Evolutionary conservation across 2,888 invertebrate genomes (phyloP), one percentile per base, ranked within the genome.

Genomic region (Clepsis dumicolana): DNA sequence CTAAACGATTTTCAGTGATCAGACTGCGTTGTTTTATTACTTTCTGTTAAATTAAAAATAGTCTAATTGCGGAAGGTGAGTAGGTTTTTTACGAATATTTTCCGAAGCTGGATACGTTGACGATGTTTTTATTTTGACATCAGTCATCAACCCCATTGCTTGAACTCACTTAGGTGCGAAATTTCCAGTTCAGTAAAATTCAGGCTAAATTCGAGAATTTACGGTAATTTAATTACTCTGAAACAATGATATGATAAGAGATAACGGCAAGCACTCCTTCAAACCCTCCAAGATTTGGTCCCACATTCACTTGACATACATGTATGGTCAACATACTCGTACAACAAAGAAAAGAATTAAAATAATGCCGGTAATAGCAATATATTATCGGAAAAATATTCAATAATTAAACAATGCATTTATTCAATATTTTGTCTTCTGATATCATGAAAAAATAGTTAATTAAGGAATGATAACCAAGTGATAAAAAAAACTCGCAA

Each of bases 201-300:
- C n/a, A n/a, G 29, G 29, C 29, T 8, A 29, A 29, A 29, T 29
- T 4, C 5, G 7, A 4, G 14, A 35, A 35, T 14, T n/a, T n/a
- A n/a, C n/a, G n/a, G n/a, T n/a, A n/a, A n/a, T n/a, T n/a, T 29
- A 7, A 29, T 29, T 29, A 29, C 29, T 29, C 29, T 7, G 29
- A 29, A 44, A 14, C 44, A 48, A 48, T 48, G 48, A 21, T 48
- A 48, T 21, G 10, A 48, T 48, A 21, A 48, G 48, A 48, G 12
- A 21, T 48, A 12, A 8, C 4, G 12, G 10, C 48, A 21, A 12
- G 12, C 21, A 48, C 48, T 2, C 48, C 21, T 18, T 21, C 48
- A 48, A 48, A 48, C 1, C 48, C 16, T 8, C 48, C 48, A 48
- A 21, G 21, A 18, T 21, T 48, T 48, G 48, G 48, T 48, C 48